Evolutionary conservation across 2,113 vertebrate genomes (phyloP).

Genomic region (Bolborhynchus lineola): DNA sequence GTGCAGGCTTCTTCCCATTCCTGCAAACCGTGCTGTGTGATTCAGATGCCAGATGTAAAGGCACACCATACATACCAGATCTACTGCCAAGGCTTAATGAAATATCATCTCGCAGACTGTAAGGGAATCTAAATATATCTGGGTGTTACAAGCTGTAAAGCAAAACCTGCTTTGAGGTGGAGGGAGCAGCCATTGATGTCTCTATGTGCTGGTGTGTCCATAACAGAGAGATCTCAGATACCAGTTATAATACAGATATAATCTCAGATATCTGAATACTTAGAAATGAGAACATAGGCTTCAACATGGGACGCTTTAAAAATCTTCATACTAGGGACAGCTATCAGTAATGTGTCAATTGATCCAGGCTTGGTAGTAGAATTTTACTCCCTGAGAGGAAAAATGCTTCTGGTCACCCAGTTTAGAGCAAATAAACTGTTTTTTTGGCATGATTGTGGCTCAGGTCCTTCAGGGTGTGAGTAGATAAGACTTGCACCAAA

Average conservation of each 20-base stretch:
- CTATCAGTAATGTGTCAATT: background rate
- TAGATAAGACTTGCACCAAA: background rate
- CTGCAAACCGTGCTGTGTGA: conserved; percentile 91
- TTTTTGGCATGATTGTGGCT: background rate
- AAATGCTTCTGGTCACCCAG: background rate
- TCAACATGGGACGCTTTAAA: background rate
- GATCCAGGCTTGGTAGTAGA: background rate
- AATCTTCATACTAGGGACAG: background rate
- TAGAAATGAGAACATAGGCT: background rate
- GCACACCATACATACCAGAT: conserved; percentile 73
- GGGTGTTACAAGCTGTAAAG: background rate
- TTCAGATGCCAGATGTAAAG: conserved; percentile 84
- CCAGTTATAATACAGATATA: background rate
- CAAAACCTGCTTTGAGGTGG: background rate
- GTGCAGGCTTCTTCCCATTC: conserved; percentile 91
- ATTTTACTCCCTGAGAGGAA: background rate
- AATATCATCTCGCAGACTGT: conserved; percentile 54
- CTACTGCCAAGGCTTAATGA: conserved; percentile 66
- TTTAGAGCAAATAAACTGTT: background rate
- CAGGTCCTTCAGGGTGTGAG: background rate
- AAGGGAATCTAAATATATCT: background rate
- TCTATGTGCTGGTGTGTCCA: background rate
- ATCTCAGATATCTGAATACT: background rate
- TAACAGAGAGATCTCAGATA: background rate
- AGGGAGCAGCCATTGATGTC: background rate